phyloP scores from a whole-genome alignment of 2,113 vertebrate species.

The Phrynocephalus versicolor region DNA sequence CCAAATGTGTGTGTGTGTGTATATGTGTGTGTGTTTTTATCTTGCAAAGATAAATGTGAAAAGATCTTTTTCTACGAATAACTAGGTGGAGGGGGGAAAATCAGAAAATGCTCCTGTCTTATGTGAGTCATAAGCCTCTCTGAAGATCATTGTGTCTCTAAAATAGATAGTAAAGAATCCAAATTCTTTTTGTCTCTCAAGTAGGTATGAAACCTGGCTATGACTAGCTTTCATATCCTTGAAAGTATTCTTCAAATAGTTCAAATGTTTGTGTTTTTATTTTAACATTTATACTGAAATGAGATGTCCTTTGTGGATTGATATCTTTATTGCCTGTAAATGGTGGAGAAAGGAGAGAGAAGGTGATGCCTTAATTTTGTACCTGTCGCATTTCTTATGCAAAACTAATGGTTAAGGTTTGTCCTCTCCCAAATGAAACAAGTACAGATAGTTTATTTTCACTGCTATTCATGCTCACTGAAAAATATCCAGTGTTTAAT shows the following conservation, averaged over 20 bases:
- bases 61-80: slow-evolving; percentile 60
- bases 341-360: background rate
- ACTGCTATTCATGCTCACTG: background rate
- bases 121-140: slow-evolving; percentile 33
- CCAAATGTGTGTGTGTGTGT: slow-evolving; percentile 64
- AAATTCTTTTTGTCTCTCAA: background rate
- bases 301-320: background rate
- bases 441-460: background rate
- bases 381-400: background rate
- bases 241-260: slow-evolving; percentile 9
- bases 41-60: slow-evolving; percentile 65
- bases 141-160: slow-evolving; percentile 42
- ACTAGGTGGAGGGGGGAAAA: slow-evolving; percentile 63
- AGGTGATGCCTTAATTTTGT: background rate
- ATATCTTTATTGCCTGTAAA: slow-evolving; percentile 5
- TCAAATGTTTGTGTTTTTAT: background rate
- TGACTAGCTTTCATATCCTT: background rate
- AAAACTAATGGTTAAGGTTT: background rate
- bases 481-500: background rate
- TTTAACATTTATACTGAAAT: background rate
- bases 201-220: background rate
- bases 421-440: background rate
- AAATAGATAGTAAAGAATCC: background rate
- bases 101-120: slow-evolving; percentile 52
- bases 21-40: slow-evolving; percentile 32